Evolutionary conservation across 2,888 invertebrate species (phyloP), one percentile per base, ranked within the genome.

Genomic region (Deilephila porcellus): DNA sequence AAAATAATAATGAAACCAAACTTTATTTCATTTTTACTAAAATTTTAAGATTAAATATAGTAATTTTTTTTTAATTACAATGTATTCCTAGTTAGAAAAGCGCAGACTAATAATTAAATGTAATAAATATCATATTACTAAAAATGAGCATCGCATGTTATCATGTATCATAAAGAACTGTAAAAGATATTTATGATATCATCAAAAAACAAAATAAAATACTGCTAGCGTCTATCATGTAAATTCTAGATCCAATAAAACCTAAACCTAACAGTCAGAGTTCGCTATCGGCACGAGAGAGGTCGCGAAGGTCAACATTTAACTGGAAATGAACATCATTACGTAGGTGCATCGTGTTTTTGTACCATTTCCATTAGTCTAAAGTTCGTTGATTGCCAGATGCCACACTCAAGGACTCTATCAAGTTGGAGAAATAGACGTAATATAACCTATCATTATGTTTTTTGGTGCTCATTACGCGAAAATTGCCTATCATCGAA

Each of bases 311-410:
- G 25, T 25, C 52, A 45, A 6, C 20, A 64, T 45, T 25, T 52
- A 45, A 52, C 25, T 67, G 67, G 67, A 67, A 67, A 67, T 52
- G 25, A 45, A 17, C 52, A 67, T 67, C 45, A 64, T 67, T 67
- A 67, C 14, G 67, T 67, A 25, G 52, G 25, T 67, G 52, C 52
- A 45, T 52, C 52, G 14, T 25, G 52, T 67, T 67, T 67, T 67
- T 52, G 52, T 67, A 52, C 67, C 67, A 67, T 67, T 52, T 45
- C 25, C 6, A 67, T 52, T 67, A 52, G 52, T 67, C 25, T 67
- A 52, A 67, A 67, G 52, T 67, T 67, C 17, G n/a, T 45, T 45
- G 37, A 20, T 64, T 64, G 52, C 20, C 20, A 37, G 45, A 45
- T 45, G 37, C 45, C 64, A 37, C 37, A 37, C 52, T 67, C 67